Percentiles rank a stretch among this genome's conserved stretches.
Conservation (phyloP, 1,140 invertebrate species). For the Lithobius niger region DNA sequence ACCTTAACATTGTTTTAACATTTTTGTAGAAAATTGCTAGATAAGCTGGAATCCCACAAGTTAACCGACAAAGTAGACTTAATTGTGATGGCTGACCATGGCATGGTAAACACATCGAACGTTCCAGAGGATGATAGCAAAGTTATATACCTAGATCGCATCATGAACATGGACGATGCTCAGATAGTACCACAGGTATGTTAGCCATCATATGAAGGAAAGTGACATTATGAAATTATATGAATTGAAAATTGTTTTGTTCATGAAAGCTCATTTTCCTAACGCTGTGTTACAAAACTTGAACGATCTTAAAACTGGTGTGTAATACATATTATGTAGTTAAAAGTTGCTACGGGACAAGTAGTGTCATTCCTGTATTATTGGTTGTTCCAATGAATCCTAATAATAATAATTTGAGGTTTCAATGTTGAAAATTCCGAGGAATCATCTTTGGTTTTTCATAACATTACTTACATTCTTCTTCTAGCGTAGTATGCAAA, state of each 20-base stretch:
- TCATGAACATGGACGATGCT: constrained; percentile 13
- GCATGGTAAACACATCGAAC: constrained; percentile 17
- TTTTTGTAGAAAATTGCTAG: constrained; percentile 18
- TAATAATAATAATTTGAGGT: too few species aligned
- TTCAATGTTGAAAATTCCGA: too few species aligned
- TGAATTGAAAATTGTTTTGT: background rate
- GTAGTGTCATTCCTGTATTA: too few species aligned
- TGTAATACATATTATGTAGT: too few species aligned
- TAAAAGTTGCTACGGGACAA: too few species aligned
- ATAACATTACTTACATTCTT: too few species aligned
- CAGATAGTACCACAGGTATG: background rate
- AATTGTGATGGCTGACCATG: constrained; percentile 24
- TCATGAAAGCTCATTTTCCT: background rate
- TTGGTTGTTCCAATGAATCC: too few species aligned
- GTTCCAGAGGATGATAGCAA: constrained; percentile 12
- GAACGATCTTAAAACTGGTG: background rate
- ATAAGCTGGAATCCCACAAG: constrained; percentile 11
- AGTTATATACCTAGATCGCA: constrained; percentile 16
- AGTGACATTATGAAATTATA: background rate
- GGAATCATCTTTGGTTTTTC: too few species aligned
- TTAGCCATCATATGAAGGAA: background rate
- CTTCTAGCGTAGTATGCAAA: too few species aligned
- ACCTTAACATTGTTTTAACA: constrained; percentile 18
- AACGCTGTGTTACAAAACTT: background rate
- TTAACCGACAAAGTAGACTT: constrained; percentile 19